phyloP scores from a whole-genome alignment of 2,797 vertebrate species.

The Gymnothorax reevesii region DNA sequence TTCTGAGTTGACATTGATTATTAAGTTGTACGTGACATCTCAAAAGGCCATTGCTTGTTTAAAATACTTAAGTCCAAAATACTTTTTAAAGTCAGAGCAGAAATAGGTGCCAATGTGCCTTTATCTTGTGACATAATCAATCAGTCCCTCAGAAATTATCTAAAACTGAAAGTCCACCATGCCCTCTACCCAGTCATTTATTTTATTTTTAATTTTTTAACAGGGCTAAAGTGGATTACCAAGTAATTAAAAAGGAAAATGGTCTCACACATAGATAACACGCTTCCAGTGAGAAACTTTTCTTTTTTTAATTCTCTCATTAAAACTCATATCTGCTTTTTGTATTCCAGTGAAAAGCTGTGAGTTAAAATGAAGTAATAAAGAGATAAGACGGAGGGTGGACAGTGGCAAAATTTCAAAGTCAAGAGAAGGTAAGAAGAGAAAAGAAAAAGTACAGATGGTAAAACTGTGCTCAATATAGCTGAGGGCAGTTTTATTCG shows the following conservation, averaged over 20 bases:
- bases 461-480: not conserved
- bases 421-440: constrained; percentile 38
- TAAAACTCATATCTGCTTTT: constrained; percentile 51
- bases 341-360: constrained; percentile 28
- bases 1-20: not conserved
- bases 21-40: not conserved
- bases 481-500: not conserved
- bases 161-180: constrained; percentile 48
- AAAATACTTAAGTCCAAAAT: constrained; percentile 28
- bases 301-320: constrained; percentile 45
- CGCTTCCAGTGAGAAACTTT: constrained; percentile 29
- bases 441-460: not conserved
- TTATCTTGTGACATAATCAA: constrained; percentile 72
- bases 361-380: constrained; percentile 43
- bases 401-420: constrained; percentile 41
- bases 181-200: not conserved
- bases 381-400: constrained; percentile 38
- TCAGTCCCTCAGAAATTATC: constrained; percentile 58
- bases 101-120: constrained; percentile 65
- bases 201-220: constrained; percentile 32
- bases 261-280: constrained; percentile 52
- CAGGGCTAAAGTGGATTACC: constrained; percentile 59
- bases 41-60: not conserved
- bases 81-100: constrained; percentile 51
- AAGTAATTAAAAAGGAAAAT: constrained; percentile 60